phyloP scores from a whole-genome alignment of 30 jellyfish, hydroid and myxozoan genomes.

The Hydractinia echinata region DNA sequence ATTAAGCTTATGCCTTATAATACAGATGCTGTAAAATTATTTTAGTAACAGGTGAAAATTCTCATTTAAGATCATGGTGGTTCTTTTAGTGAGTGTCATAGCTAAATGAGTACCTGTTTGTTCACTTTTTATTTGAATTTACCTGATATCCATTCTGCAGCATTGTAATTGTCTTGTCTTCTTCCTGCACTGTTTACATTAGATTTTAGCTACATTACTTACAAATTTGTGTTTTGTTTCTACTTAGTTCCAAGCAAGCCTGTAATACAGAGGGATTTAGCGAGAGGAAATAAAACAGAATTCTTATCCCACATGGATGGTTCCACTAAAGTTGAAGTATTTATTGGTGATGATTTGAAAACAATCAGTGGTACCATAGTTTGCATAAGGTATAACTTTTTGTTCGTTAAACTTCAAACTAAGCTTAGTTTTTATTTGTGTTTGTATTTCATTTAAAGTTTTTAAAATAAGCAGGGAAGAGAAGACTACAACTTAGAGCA shows the following conservation, averaged over 20 bases:
- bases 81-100: too few species aligned
- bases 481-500: too few species aligned
- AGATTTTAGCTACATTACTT: too few species aligned
- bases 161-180: too few species aligned
- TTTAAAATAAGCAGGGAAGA: background rate
- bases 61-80: too few species aligned
- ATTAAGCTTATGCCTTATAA: too few species aligned
- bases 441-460: background rate
- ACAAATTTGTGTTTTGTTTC: background rate
- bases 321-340: slow-evolving; percentile 45
- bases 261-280: slow-evolving; percentile 40
- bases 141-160: too few species aligned
- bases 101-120: too few species aligned
- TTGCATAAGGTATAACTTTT: slow-evolving; percentile 35
- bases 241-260: slow-evolving; percentile 62
- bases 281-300: slow-evolving; percentile 50
- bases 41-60: too few species aligned
- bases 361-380: slow-evolving; percentile 71
- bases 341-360: slow-evolving; percentile 70
- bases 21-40: too few species aligned
- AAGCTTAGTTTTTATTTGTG: background rate
- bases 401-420: background rate
- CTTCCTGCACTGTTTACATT: too few species aligned
- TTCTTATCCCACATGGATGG: slow-evolving; percentile 50
- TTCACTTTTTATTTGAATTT: too few species aligned